A percentile compares a stretch with the other conserved stretches of the same genome.
Evolutionary conservation across 64 coral and sea anemone genomes (phyloP).

Genomic region (Hydrozoanthus tunicans): DNA sequence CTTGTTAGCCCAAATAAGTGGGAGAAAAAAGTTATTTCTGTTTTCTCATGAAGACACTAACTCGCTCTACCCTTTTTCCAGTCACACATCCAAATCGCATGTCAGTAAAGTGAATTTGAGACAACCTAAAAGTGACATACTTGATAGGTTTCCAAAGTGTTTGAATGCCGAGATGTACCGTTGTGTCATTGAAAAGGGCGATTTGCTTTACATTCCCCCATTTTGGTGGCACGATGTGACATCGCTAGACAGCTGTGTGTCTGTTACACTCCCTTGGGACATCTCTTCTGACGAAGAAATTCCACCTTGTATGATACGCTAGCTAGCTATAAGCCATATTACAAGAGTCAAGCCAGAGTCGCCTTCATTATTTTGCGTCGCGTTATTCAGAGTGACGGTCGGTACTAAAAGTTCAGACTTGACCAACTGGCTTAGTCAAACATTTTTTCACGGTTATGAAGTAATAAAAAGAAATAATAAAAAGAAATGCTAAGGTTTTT

Average conservation of each 20-base stretch:
- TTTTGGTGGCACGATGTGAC: slow-evolving; percentile 83
- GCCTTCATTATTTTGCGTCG: neutral
- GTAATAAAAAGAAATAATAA: too few species aligned
- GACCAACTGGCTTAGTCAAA: neutral
- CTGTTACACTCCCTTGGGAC: slow-evolving; percentile 69
- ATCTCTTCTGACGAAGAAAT: slow-evolving; percentile 54
- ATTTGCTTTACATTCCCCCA: slow-evolving; percentile 69
- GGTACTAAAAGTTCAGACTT: neutral
- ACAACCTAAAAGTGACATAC: slow-evolving; percentile 10
- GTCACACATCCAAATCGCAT: slow-evolving; percentile 54
- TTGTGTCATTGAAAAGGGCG: slow-evolving; percentile 57
- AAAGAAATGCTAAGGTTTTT: too few species aligned
- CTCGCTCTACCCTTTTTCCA: slow-evolving; percentile 55
- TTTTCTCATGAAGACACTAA: slow-evolving; percentile 65
- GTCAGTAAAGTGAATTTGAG: slow-evolving; percentile 63
- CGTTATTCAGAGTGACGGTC: too few species aligned
- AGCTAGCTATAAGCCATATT: neutral
- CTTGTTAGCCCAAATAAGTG: slow-evolving; percentile 50
- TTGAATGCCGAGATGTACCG: slow-evolving; percentile 26
- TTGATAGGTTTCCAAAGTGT: slow-evolving; percentile 57
- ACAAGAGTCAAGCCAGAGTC: neutral
- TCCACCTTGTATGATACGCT: slow-evolving; percentile 64
- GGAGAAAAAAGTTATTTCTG: slow-evolving; percentile 50
- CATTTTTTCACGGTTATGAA: neutral
- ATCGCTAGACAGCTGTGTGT: slow-evolving; percentile 65